A percentile compares a stretch with the other conserved stretches of the same genome.
These are phyloP conservation scores for Andrena haemorrhoa DNA, from an alignment of 2,888 invertebrate species.

Conservation along the genomic window DNA sequence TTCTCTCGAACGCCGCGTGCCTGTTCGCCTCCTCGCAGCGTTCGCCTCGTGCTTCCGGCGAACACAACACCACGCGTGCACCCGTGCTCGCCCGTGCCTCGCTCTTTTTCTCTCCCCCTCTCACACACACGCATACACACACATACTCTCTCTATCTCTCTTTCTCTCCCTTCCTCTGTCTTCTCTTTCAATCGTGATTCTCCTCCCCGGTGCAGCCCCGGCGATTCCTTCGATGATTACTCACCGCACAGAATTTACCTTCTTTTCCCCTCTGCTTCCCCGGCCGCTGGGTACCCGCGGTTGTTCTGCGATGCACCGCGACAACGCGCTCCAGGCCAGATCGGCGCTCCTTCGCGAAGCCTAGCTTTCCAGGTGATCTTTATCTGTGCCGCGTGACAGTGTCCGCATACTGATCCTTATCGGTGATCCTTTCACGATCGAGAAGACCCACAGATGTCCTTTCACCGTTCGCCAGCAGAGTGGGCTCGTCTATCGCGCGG, in stretches of 20 bases:
- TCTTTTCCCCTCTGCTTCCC: constrained; percentile 11
- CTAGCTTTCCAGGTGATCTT: constrained; percentile 38
- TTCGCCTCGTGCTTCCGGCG: constrained; percentile 29
- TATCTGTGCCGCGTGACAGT: constrained; percentile 46
- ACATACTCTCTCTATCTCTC: not conserved
- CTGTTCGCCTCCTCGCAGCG: constrained; percentile 32
- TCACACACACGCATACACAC: too few relatives aligned
- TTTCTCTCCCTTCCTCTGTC: not conserved
- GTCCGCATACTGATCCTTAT: constrained; percentile 49
- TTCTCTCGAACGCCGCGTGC: constrained; percentile 29
- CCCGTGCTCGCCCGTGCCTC: constrained; percentile 1
- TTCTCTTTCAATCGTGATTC: constrained; percentile 5
- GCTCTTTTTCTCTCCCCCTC: not conserved
- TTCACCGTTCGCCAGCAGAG: constrained; percentile 36
- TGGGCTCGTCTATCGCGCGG: constrained; percentile 27
- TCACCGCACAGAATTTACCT: constrained; percentile 36
- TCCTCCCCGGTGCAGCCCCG: constrained; percentile 13
- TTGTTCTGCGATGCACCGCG: not conserved
- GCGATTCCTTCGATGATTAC: constrained; percentile 36
- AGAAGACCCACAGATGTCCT: constrained; percentile 27
- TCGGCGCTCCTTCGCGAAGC: constrained; percentile 23
- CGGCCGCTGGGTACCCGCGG: not conserved
- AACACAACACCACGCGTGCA: constrained; percentile 33
- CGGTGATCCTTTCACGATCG: constrained; percentile 49
- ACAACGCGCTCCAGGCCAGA: constrained; percentile 2